A percentile compares a stretch with the other conserved stretches of the same genome.
phyloP scores from a whole-genome alignment of 2,797 vertebrate species.

The Spondyliosoma cantharus region DNA sequence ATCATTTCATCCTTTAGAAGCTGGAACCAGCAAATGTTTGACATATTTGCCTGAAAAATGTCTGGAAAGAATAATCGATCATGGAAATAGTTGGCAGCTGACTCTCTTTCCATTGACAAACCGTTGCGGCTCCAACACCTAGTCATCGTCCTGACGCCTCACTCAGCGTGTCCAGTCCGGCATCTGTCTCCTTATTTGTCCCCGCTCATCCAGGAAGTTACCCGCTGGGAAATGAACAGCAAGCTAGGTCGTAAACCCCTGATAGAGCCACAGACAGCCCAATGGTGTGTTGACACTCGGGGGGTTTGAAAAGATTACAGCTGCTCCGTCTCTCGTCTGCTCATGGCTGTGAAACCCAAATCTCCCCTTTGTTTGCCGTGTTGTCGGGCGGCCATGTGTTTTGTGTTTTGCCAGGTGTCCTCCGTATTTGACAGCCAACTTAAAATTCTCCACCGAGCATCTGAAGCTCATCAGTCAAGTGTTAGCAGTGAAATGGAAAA shows the following conservation, averaged over 20 bases:
- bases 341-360: slow-evolving; percentile 26
- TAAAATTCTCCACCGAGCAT: slow-evolving; percentile 32
- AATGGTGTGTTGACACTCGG: slow-evolving; percentile 45
- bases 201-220: slow-evolving; percentile 59
- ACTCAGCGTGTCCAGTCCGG: slow-evolving; percentile 14
- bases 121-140: neutral
- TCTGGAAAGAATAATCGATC: no score
- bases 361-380: slow-evolving; percentile 50
- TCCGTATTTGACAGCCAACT: slow-evolving; percentile 58
- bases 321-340: slow-evolving; percentile 52
- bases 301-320: slow-evolving; percentile 53
- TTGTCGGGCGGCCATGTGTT: slow-evolving; percentile 54
- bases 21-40: no score
- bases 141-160: slow-evolving; percentile 14
- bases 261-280: slow-evolving; percentile 30
- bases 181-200: slow-evolving; percentile 57
- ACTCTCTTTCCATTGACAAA: no score
- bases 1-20: no score
- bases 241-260: slow-evolving; percentile 48
- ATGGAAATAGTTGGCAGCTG: no score
- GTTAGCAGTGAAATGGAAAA: slow-evolving; percentile 44
- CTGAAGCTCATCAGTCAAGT: slow-evolving; percentile 48
- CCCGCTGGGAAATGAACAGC: slow-evolving; percentile 63
- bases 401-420: slow-evolving; percentile 61
- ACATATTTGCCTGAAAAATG: no score